A percentile compares a stretch with the other conserved stretches of the same genome.
These are phyloP conservation scores for Zeus faber DNA, from an alignment of 2,113 vertebrate genomes.

Conservation along the genomic window DNA sequence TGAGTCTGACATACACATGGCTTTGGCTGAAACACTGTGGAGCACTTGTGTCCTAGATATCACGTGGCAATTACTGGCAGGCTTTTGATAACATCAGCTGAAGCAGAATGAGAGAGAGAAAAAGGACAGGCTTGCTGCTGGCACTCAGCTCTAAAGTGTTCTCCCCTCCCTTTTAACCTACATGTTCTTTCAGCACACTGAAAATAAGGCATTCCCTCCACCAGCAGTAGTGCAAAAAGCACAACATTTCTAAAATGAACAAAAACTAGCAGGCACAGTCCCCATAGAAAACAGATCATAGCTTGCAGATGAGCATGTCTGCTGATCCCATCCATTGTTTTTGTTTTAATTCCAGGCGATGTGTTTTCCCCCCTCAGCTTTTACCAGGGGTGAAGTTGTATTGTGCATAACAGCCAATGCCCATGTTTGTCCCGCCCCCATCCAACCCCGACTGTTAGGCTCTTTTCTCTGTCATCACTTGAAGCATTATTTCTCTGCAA, in stretches of 20 bases:
- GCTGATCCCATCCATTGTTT: too few relatives aligned
- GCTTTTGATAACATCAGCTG: slow-evolving; percentile 57
- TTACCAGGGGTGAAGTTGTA: too few relatives aligned
- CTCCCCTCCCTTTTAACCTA: slow-evolving; percentile 15
- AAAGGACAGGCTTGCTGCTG: slow-evolving; percentile 48
- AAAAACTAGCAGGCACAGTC: slow-evolving; percentile 6
- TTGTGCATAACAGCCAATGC: too few relatives aligned
- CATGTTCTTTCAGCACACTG: slow-evolving; percentile 26
- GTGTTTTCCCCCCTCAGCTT: too few relatives aligned
- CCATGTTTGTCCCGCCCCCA: slow-evolving; percentile 4
- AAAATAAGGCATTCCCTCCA: slow-evolving; percentile 23
- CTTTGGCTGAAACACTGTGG: slow-evolving; percentile 30
- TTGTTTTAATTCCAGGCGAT: too few relatives aligned
- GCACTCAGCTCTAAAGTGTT: slow-evolving; percentile 32
- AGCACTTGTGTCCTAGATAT: slow-evolving; percentile 59
- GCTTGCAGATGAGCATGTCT: too few relatives aligned
- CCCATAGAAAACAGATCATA: slow-evolving; percentile 23
- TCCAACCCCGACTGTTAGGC: slow-evolving; percentile 10
- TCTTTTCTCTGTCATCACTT: slow-evolving; percentile 17
- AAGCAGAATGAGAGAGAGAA: slow-evolving; percentile 47
- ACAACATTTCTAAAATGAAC: too few relatives aligned
- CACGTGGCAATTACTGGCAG: slow-evolving; percentile 50
- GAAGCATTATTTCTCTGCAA: slow-evolving; percentile 20
- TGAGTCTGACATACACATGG: slow-evolving; percentile 28
- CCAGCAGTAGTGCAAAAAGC: slow-evolving; percentile 1